Conservation (phyloP, 2,888 invertebrate species). For the Gibbula magus region DNA sequence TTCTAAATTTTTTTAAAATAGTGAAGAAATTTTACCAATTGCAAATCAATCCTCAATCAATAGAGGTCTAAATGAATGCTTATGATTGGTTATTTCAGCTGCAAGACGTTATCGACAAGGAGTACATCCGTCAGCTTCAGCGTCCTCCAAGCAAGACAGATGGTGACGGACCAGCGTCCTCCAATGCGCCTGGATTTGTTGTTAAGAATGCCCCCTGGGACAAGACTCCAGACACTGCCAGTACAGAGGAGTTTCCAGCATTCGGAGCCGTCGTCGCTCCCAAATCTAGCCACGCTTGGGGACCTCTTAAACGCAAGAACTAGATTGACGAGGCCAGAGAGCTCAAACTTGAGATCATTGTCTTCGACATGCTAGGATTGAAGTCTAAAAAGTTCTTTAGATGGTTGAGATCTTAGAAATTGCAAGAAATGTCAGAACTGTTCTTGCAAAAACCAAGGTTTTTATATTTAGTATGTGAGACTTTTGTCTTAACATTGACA, state of each 20-base stretch:
- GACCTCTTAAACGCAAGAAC: conserved; percentile 41
- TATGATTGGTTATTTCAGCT: conserved; percentile 61
- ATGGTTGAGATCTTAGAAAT: no score
- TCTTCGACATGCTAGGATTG: no score
- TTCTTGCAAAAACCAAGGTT: no score
- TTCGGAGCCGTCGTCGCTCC: conserved; percentile 60
- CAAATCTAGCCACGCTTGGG: conserved; percentile 60
- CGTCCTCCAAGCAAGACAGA: conserved; percentile 64
- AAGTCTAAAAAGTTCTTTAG: no score
- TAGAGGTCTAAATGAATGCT: neutral
- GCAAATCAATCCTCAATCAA: no score
- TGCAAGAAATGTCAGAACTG: no score
- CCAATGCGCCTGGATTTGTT: conserved; percentile 63
- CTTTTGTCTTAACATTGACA: no score
- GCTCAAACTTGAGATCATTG: no score
- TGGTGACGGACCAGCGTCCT: neutral
- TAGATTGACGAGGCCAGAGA: neutral
- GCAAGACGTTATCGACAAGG: conserved; percentile 75
- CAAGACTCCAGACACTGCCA: conserved; percentile 69
- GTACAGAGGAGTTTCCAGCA: conserved; percentile 75
- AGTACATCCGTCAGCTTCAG: conserved; percentile 69
- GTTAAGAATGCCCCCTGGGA: conserved; percentile 75
- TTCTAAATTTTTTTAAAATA: no score
- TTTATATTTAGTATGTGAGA: no score
- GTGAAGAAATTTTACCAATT: no score